Evolutionary conservation across 2,888 invertebrate species (phyloP).

Genomic region (Xestia c-nigrum): DNA sequence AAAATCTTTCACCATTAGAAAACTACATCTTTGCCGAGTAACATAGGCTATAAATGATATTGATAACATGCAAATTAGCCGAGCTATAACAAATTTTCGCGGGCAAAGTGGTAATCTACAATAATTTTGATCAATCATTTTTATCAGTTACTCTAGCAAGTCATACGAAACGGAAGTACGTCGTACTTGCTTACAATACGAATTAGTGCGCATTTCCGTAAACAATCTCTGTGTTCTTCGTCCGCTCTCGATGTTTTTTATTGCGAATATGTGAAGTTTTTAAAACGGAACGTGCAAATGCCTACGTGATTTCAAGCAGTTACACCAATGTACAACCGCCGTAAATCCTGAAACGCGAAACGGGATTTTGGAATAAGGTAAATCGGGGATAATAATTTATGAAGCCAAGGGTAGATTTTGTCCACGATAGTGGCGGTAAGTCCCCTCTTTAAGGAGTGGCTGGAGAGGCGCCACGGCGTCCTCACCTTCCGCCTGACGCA

Average conservation of each 20-base stretch:
- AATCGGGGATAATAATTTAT: not conserved
- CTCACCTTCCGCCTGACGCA: too few relatives aligned
- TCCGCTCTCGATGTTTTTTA: not conserved
- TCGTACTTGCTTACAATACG: not conserved
- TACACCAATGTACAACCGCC: not conserved
- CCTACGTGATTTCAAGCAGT: not conserved
- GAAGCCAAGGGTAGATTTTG: too few relatives aligned
- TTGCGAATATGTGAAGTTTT: not conserved
- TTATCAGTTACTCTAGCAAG: not conserved
- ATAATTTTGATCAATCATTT: not conserved
- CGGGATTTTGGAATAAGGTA: not conserved
- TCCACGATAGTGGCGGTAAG: too few relatives aligned
- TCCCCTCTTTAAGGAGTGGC: too few relatives aligned
- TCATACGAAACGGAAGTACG: not conserved
- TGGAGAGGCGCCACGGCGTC: too few relatives aligned
- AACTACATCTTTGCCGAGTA: too few relatives aligned
- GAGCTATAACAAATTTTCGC: too few relatives aligned
- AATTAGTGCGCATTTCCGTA: not conserved
- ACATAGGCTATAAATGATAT: too few relatives aligned
- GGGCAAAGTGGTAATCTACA: not conserved
- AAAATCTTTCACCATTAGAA: too few relatives aligned
- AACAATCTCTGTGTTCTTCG: not conserved
- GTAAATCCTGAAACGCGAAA: not conserved
- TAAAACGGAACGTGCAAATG: constrained; percentile 3
- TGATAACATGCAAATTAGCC: too few relatives aligned